Evolutionary conservation across 2,888 invertebrate species (phyloP), one percentile per base, ranked within the genome.

Genomic region (Griposia aprilina): DNA sequence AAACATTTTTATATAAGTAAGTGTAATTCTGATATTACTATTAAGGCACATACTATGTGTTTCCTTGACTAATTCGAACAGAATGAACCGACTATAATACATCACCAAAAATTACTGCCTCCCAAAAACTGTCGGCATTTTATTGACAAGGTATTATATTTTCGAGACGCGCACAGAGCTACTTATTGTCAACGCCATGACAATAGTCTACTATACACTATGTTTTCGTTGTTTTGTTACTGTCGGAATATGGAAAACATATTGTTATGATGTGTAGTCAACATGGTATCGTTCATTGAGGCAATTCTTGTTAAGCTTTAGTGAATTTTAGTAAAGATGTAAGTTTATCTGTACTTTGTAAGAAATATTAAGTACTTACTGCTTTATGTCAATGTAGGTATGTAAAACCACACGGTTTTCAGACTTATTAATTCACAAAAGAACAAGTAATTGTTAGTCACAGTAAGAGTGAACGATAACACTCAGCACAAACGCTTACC

Each of bases 131-230:
- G 67, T 15, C 20, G 11, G 26, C 50, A 2, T 17, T 11, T 26
- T 17, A 76, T 17, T 45, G 45, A 62, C 52, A 36, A 67, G 8
- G 45, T 45, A 55, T 48, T 45, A 48, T 36, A 41, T 41, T n/a
- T 45, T 76, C 76, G 36, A 48, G 62, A 36, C 78, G 55, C n/a
- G n/a, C 17, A 45, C 62, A 45, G 11, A 68, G 65, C 41, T n/a
- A 76, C 45, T 57, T 50, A 63, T 23, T 41, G 63, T 20, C 41
- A 57, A 65, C 50, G 8, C 30, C 11, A 20, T 17, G 26, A 36
- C 17, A 63, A 41, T 2, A 30, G 23, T 10, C 8, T 20, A 3
- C 48, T 10, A 15, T 36, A 50, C 23, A 15, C n/a, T 10, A 7
- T 13, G 41, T 30, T 65, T 20, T 69, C 48, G 55, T 68, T 36